phyloP scores from a whole-genome alignment of 2,888 invertebrate genomes.

The Drosophila mulleri region DNA sequence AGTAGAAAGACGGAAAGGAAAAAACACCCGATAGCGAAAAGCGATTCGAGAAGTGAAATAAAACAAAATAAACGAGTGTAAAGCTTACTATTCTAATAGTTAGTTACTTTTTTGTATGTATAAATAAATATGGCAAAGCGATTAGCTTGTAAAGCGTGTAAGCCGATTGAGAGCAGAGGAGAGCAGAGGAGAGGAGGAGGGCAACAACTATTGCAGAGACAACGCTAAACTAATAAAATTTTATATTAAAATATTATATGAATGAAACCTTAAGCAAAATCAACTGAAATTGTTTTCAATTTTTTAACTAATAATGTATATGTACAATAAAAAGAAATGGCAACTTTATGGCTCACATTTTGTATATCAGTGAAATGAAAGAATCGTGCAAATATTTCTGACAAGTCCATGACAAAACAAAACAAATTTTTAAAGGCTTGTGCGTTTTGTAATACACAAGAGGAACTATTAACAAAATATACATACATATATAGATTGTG shows the following conservation, averaged over 20 bases:
- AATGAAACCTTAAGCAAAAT: constrained; percentile 35
- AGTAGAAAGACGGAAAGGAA: constrained; percentile 33
- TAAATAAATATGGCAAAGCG: constrained; percentile 16
- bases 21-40: constrained; percentile 35
- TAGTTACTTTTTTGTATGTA: constrained; percentile 56
- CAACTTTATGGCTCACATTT: constrained; percentile 63
- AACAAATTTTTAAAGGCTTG: constrained; percentile 65
- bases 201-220: constrained; percentile 61
- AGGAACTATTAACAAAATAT: constrained; percentile 32
- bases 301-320: constrained; percentile 59
- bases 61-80: constrained; percentile 32
- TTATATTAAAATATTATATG: constrained; percentile 50
- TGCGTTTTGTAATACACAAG: constrained; percentile 65
- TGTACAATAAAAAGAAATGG: constrained; percentile 17
- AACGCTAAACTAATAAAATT: constrained; percentile 59
- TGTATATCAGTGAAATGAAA: constrained; percentile 43
- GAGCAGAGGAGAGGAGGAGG: constrained; percentile 10
- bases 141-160: constrained; percentile 29
- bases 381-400: constrained; percentile 37
- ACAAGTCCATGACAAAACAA: constrained; percentile 49
- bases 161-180: constrained; percentile 15
- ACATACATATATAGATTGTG: constrained; percentile 32
- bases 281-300: constrained; percentile 72
- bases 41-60: constrained; percentile 7
- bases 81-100: constrained; percentile 44